Evolutionary conservation across 2,888 invertebrate species (phyloP), one percentile per base, ranked within the genome.

Genomic region (Sylvicola cinctus): DNA sequence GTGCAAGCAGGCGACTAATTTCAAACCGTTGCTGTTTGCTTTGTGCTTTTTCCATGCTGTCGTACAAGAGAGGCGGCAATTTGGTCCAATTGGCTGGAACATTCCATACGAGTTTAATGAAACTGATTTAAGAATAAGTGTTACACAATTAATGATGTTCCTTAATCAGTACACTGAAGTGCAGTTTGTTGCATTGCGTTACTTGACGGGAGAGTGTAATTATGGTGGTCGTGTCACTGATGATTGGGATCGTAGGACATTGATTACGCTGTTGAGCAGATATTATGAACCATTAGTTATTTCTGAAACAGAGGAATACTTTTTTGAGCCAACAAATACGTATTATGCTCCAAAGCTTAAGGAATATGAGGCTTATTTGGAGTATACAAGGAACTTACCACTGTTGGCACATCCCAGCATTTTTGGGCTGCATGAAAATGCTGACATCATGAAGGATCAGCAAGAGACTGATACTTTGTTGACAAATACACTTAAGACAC

Each of bases 161-260:
- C 61, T 85, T 16, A 74, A 83, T 49, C 73, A 84, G 48, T 84
- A 83, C 48, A 67, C 69, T 38, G 75, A 79, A 39, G 70, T 84
- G 0, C 81, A 79, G 55, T 84, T 74, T 51, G 81, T 85, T 38
- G 91, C 93, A 0, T 60, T 93, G 11, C 66, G 74, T 3, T 93
- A 93, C 60, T 60, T 93, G 45, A 88, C 85, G 0, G 93, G 91
- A 2, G 91, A 93, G 58, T 91, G 91, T 49, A 91, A 91, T 63
- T 95, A 93, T 51, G 93, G 93, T 6, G 93, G 93, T 0, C 70
- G 90, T 39, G 91, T 95, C 3, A 93, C 91, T 0, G 93, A 93
- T 51, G 85, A 88, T 51, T 90, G 90, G 87, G 93, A 95, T 60
- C 65, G 91, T 14, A 66, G 91, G 34, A 77, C 77, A 13, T 66